Evolutionary conservation across 2,888 invertebrate species (phyloP).

Genomic region (Ceratothoa steindachneri): DNA sequence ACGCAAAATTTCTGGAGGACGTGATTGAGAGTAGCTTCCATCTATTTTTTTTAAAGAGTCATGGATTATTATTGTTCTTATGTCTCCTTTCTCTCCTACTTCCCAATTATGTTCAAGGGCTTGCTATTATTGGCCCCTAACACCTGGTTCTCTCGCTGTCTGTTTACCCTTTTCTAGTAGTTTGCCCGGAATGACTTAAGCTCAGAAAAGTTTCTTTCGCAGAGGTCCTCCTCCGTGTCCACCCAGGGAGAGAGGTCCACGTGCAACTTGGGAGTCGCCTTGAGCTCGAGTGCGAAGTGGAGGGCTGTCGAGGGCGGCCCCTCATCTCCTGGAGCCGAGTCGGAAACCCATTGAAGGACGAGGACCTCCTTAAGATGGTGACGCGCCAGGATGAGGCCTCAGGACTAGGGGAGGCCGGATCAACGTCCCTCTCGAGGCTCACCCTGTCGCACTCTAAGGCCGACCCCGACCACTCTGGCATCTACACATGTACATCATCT

Average conservation of each 20-base stretch:
- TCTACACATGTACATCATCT: conserved; percentile 32
- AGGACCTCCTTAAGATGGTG: not conserved
- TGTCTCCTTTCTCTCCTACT: no score
- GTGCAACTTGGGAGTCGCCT: conserved; percentile 34
- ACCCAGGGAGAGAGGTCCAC: conserved; percentile 31
- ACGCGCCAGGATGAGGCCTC: not conserved
- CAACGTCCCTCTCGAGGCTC: conserved; percentile 13
- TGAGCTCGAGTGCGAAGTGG: conserved; percentile 28
- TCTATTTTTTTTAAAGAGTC: no score
- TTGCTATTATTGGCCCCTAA: no score
- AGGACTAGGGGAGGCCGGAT: not conserved
- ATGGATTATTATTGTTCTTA: no score
- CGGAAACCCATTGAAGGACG: not conserved
- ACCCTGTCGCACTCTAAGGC: conserved; percentile 17
- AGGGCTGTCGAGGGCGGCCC: conserved; percentile 27
- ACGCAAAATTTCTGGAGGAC: no score
- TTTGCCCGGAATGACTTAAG: no score
- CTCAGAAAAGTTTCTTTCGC: no score
- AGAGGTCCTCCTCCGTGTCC: conserved; percentile 26
- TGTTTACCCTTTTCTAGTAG: no score
- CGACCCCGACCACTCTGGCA: conserved; percentile 21
- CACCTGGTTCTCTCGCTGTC: no score
- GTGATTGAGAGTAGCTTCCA: no score
- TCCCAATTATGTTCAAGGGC: no score
- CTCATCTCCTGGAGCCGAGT: conserved; percentile 24